Evolutionary conservation across 2,113 vertebrate species (phyloP), one percentile per base, ranked within the genome.

Genomic region (Spea multiplicata): DNA sequence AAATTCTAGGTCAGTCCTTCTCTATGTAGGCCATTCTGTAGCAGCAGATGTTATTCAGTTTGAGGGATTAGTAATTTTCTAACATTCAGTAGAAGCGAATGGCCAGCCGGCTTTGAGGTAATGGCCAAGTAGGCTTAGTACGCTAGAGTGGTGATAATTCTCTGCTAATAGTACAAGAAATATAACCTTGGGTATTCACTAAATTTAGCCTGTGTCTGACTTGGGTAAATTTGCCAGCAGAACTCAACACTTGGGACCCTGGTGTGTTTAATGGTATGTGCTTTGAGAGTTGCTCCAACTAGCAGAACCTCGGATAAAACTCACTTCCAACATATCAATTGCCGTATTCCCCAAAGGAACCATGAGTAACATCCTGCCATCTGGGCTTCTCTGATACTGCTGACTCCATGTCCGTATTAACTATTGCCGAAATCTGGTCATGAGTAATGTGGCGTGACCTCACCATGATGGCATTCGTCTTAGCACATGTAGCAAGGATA

Each of bases 341-440:
- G 1, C 8, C 55, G 12, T 59, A 13, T 59, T 30, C 30, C 30
- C 30, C 30, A 59, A 8, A 59, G 10, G 12, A 59, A 13, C 55
- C 55, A 59, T 59, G 55, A 59, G 55, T 59, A 59, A 59, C 55
- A 59, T 59, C 55, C 55, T 59, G 55, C 14, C 55, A 59, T 59
- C 55, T 59, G 55, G 55, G 8, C 12, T 59, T 59, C 55, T 8
- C 10, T 59, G 55, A 30, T 30, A 30, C 30, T 30, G 30, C 30
- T 30, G 30, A 13, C 55, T 13, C 14, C 55, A 59, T 59, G 55
- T 12, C 55, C 14, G 9, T 13, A 12, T 59, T 59, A 13, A 59
- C 55, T 59, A 59, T 59, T 59, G 6, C 55, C 14, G 55, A 59
- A 59, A 59, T 12, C 9, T 59, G 14, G 55, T 10, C 9, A 59